Percentiles rank a stretch among this genome's conserved stretches.
Conservation (phyloP, 1,140 invertebrate species). For the Aleiodes sp. region DNA sequence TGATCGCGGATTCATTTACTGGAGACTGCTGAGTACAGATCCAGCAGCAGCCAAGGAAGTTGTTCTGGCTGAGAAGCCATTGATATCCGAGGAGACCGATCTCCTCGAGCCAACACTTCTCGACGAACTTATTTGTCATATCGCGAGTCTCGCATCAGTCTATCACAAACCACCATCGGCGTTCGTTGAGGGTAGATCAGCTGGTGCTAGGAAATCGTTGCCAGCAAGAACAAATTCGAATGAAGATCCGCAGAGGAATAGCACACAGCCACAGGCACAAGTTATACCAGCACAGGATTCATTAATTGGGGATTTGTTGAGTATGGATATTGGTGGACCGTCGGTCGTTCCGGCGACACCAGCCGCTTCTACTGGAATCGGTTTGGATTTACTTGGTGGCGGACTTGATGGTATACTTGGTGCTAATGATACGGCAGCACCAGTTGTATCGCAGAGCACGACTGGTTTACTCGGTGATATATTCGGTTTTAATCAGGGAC, state of each 20-base stretch:
- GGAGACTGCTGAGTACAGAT: slow-evolving; percentile 98
- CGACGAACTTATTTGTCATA: slow-evolving; percentile 99
- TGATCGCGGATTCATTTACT: slow-evolving; percentile 99
- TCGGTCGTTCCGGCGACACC: slow-evolving; percentile 66
- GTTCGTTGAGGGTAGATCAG: slow-evolving; percentile 92
- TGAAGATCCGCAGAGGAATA: slow-evolving; percentile 58
- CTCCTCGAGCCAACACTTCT: slow-evolving; percentile 96
- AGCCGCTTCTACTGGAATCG: slow-evolving; percentile 70
- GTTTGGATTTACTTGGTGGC: slow-evolving; percentile 83
- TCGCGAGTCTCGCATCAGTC: slow-evolving; percentile 97
- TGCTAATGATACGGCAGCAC: slow-evolving; percentile 51
- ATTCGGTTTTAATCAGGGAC: slow-evolving; percentile 81
- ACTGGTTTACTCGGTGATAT: slow-evolving; percentile 88
- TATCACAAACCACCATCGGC: slow-evolving; percentile 99
- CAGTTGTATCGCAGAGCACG: slow-evolving; percentile 65
- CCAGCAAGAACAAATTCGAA: slow-evolving; percentile 69
- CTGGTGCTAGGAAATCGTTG: slow-evolving; percentile 74
- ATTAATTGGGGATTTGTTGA: slow-evolving; percentile 95
- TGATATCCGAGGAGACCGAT: slow-evolving; percentile 99
- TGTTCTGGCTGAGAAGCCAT: slow-evolving; percentile 98
- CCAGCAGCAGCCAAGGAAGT: slow-evolving; percentile 98
- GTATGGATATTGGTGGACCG: slow-evolving; percentile 88
- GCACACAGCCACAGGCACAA: slow-evolving; percentile 53
- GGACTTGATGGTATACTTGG: slow-evolving; percentile 57
- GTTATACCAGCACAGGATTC: slow-evolving; percentile 87